phyloP scores from a whole-genome alignment of 1,140 invertebrate genomes.

The Camponotus pennsylvanicus region DNA sequence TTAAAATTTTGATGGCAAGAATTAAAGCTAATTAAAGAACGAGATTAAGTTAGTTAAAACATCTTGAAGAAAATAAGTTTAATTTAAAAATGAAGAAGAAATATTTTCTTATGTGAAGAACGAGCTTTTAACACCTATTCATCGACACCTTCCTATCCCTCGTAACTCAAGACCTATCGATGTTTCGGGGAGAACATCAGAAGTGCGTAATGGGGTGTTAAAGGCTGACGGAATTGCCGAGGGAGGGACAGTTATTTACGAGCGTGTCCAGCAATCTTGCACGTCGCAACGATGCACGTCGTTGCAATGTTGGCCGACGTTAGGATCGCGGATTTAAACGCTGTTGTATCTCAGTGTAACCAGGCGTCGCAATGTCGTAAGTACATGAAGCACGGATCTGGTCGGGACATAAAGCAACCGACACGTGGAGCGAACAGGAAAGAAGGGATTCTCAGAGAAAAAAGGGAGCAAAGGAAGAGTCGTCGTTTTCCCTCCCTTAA shows the following conservation, averaged over 20 bases:
- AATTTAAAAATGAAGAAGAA: neutral
- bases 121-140: neutral
- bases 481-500: neutral
- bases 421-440: conserved; percentile 14
- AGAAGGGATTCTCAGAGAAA: neutral
- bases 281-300: conserved; percentile 69
- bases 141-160: neutral
- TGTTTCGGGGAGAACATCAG: neutral
- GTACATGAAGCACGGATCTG: conserved; percentile 55
- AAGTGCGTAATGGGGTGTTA: conserved; percentile 54
- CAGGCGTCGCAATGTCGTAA: conserved; percentile 63
- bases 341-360: conserved; percentile 69
- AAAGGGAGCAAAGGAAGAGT: neutral
- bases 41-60: neutral
- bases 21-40: neutral
- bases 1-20: neutral
- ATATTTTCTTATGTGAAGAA: neutral
- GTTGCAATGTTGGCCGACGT: conserved; percentile 30
- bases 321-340: conserved; percentile 47
- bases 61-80: neutral
- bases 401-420: conserved; percentile 37
- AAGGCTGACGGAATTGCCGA: conserved; percentile 19
- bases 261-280: conserved; percentile 68
- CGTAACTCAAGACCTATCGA: conserved; percentile 19
- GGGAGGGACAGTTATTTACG: conserved; percentile 66